phyloP scores from a whole-genome alignment of 1,140 invertebrate species.

The Drosophila seguyi region DNA sequence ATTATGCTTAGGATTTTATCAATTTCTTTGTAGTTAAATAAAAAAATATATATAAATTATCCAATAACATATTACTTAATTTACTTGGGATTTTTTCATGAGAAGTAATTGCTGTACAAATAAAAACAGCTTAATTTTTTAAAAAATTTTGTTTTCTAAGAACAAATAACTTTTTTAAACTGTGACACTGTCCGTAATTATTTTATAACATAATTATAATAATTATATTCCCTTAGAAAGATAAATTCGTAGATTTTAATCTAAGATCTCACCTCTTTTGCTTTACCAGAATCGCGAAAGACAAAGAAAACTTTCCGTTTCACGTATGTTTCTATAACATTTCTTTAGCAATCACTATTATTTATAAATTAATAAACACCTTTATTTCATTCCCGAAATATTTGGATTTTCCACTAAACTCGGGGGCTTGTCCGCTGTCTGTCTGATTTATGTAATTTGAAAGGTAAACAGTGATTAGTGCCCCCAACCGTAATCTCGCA shows the following conservation, averaged over 20 bases:
- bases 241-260: background rate
- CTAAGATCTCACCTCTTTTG: background rate
- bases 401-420: background rate
- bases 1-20: background rate
- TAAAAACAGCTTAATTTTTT: too few species aligned
- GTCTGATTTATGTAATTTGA: background rate
- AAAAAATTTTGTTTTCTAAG: too few species aligned
- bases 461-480: background rate
- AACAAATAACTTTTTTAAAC: too few species aligned
- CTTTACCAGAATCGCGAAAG: background rate
- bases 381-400: background rate
- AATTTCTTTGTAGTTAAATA: too few species aligned
- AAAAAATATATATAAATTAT: too few species aligned
- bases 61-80: too few species aligned
- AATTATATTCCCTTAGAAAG: background rate
- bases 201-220: too few species aligned
- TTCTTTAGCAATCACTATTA: background rate
- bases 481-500: background rate
- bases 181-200: too few species aligned
- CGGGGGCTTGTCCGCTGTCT: constrained; percentile 16
- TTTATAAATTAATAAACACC: background rate
- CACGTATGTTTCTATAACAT: background rate
- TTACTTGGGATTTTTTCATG: too few species aligned
- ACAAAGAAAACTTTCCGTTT: background rate
- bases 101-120: too few species aligned